Base-by-base conservation (phyloP, 1,140 invertebrate species). In the Pseudomyrmex flavicornis region DNA sequence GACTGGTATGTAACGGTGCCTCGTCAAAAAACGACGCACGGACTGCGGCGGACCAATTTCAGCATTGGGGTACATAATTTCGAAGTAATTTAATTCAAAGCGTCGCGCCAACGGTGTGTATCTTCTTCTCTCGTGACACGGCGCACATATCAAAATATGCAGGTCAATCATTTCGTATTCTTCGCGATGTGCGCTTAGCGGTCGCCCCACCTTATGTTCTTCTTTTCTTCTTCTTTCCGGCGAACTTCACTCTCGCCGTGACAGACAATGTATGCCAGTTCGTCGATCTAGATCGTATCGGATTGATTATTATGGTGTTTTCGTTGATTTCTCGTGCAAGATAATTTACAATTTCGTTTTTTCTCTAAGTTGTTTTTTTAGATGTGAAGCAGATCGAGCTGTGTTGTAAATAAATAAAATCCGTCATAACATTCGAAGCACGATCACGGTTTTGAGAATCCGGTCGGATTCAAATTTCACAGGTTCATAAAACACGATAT, bases 151-250 rank as follows among this genome's bases (percentile, higher is more conserved):
- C 56, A 46, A 72, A 72, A 70, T 79, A 79, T 70, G 44, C 44
- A 52, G 65, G 76, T 79, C 76, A 79, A 79, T 70, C 20, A 79
- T 59, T 79, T 58, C 35, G 76, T 79, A 79, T 79, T 79, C 76
- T 54, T 20, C 20, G 7, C 65, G 20, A 79, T 72, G 5, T 35
- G 56, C 66, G 22, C 76, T 72, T 80, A 80, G 56, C 76, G 76
- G 46, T 80, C 52, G 20, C 20, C 12, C 66, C 52, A 48, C 20
- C 76, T 56, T 65, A 15, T 56, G 15, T 62, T 12, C 17, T 48
- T 35, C 22, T 56, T 20, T 68, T 52, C 8, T 17, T 62, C 20
- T 70, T 59, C n/a, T 52, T 12, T 2, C 20, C 10, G 20, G 35
- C 44, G 44, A 80, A 80, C 66, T 80, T 80, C n/a, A 70, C 54